These are phyloP conservation scores for Drosophila tripunctata DNA, from an alignment of 2,888 invertebrate genomes.

Conservation along the genomic window DNA sequence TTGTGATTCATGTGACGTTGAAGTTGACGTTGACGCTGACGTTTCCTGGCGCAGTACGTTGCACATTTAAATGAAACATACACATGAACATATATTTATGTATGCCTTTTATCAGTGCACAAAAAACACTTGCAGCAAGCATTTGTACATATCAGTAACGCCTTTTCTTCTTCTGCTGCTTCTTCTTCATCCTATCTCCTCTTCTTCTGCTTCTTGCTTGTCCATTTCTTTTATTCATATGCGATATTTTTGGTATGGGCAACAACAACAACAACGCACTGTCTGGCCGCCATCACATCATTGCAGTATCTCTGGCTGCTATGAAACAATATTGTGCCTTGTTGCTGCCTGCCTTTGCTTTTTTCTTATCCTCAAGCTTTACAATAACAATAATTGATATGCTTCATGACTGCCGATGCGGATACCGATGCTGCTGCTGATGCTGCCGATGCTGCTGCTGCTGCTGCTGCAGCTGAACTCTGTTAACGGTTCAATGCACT, in stretches of 20 bases:
- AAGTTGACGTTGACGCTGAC: conserved; percentile 22
- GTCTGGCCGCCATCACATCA: conserved; percentile 17
- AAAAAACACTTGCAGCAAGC: conserved; percentile 31
- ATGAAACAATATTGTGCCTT: not conserved
- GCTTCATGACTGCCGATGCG: too few species aligned
- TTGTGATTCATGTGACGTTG: conserved; percentile 46
- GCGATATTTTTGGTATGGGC: conserved; percentile 48
- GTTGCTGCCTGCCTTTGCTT: conserved; percentile 17
- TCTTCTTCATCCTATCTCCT: not conserved
- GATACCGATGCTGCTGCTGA: conserved; percentile 19
- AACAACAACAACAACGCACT: too few species aligned
- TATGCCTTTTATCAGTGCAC: conserved; percentile 43
- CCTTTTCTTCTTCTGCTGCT: not conserved
- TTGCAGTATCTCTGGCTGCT: not conserved
- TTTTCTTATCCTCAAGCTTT: conserved; percentile 31
- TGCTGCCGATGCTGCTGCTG: conserved; percentile 23
- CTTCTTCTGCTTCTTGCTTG: not conserved
- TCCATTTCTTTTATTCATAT: conserved; percentile 25
- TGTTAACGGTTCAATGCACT: conserved; percentile 53
- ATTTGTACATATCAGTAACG: conserved; percentile 46
- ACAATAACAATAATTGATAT: conserved; percentile 71
- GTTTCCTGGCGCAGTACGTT: conserved; percentile 25
- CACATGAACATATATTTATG: conserved; percentile 26
- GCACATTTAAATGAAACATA: conserved; percentile 23
- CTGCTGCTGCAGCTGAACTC: conserved; percentile 37